These are phyloP conservation scores for Actias luna DNA, from an alignment of 2,888 invertebrate species.

Conservation along the genomic window DNA sequence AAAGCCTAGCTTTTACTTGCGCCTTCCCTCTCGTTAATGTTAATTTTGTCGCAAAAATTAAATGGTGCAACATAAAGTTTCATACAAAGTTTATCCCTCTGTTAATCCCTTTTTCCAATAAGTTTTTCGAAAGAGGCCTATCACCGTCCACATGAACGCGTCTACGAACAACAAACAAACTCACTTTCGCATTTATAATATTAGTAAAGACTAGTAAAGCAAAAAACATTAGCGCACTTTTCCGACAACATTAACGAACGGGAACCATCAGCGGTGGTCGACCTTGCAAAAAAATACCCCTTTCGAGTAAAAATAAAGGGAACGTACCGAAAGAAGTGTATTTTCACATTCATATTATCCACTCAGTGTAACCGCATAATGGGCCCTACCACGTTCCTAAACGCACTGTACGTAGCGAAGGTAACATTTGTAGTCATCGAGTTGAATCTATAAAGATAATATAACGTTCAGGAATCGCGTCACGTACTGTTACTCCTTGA, in stretches of 20 bases:
- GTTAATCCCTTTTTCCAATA: too few species aligned
- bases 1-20: too few species aligned
- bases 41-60: too few species aligned
- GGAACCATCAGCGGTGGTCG: background rate
- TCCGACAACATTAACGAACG: constrained; percentile 2
- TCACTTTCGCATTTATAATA: background rate
- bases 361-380: constrained; percentile 11
- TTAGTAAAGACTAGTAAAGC: background rate
- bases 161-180: too few species aligned
- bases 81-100: too few species aligned
- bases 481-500: constrained; percentile 18
- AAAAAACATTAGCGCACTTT: background rate
- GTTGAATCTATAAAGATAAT: constrained; percentile 17
- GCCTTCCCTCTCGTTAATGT: too few species aligned
- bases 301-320: constrained; percentile 10
- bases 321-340: constrained; percentile 5
- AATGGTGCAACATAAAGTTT: too few species aligned
- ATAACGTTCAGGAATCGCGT: constrained; percentile 10
- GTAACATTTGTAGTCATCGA: constrained; percentile 16
- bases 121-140: too few species aligned
- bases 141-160: too few species aligned
- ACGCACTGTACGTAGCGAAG: constrained; percentile 13
- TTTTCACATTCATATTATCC: constrained; percentile 13
- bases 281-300: constrained; percentile 2
- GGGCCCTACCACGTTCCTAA: constrained; percentile 9